Evolutionary conservation across 2,113 vertebrate species (phyloP).

Genomic region (Amazona vittata): DNA sequence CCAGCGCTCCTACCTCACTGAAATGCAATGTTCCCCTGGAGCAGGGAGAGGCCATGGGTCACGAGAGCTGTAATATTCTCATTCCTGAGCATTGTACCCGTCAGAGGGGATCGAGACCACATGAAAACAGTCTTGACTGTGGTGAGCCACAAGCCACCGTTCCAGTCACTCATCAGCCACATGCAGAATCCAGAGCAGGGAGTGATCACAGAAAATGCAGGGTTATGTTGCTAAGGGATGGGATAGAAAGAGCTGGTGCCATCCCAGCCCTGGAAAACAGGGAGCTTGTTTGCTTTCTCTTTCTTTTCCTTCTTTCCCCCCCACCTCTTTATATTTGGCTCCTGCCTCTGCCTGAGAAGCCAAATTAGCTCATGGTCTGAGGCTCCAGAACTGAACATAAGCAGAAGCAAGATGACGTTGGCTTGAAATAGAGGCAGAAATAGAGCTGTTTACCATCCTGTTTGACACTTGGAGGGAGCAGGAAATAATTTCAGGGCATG

Average conservation of each 20-base stretch:
- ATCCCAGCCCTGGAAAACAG: background rate
- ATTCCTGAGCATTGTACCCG: background rate
- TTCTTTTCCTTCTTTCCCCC: background rate
- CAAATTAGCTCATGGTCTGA: conserved; percentile 66
- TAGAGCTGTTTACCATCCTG: background rate
- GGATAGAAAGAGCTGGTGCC: conserved; percentile 7
- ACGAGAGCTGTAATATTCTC: background rate
- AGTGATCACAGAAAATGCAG: background rate
- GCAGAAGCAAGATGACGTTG: background rate
- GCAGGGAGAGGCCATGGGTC: background rate
- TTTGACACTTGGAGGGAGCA: background rate
- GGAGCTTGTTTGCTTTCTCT: background rate
- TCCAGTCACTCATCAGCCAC: background rate
- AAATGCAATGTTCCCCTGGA: background rate
- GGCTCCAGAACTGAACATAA: background rate
- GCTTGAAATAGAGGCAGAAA: conserved; percentile 7
- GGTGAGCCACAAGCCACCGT: background rate
- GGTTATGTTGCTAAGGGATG: background rate
- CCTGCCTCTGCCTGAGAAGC: background rate
- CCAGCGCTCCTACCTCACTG: background rate
- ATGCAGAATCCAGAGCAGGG: background rate
- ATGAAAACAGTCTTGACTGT: background rate
- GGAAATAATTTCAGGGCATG: background rate
- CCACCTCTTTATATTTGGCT: conserved; percentile 9
- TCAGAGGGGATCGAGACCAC: background rate